Conservation (phyloP, 2,113 vertebrate genomes). For the Anthoscopus minutus region DNA sequence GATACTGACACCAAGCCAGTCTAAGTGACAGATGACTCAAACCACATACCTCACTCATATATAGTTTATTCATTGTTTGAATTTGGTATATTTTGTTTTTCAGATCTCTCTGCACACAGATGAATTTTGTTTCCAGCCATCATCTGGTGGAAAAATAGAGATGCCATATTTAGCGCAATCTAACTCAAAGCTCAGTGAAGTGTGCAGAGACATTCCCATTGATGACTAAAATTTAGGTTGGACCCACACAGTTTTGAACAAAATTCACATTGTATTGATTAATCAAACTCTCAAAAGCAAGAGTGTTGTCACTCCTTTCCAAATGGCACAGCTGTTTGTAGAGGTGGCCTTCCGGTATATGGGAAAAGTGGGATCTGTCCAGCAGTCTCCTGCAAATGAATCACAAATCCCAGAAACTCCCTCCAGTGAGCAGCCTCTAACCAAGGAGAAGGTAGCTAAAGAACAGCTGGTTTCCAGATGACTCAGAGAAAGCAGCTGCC, state of each 20-base stretch:
- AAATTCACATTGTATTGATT: constrained; percentile 18
- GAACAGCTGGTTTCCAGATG: constrained; percentile 44
- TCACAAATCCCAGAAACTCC: background rate
- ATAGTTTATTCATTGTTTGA: background rate
- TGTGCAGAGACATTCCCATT: background rate
- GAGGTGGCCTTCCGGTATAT: background rate
- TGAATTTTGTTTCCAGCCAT: background rate
- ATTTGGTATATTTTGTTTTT: background rate
- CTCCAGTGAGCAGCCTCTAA: background rate
- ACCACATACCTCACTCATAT: background rate
- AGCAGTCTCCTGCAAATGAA: background rate
- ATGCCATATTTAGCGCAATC: background rate
- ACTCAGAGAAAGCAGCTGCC: constrained; percentile 51
- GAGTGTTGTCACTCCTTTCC: background rate
- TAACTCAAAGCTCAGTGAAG: background rate
- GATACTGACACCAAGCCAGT: background rate
- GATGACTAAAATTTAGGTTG: background rate
- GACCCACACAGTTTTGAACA: background rate
- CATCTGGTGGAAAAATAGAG: background rate
- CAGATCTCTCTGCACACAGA: background rate
- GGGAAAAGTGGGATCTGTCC: background rate
- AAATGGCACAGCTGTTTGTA: background rate
- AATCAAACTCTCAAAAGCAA: constrained; percentile 10
- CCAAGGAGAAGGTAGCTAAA: background rate
- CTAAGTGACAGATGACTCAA: background rate